Conservation (phyloP, 2,888 invertebrate genomes). For the Leucoma salicis region DNA sequence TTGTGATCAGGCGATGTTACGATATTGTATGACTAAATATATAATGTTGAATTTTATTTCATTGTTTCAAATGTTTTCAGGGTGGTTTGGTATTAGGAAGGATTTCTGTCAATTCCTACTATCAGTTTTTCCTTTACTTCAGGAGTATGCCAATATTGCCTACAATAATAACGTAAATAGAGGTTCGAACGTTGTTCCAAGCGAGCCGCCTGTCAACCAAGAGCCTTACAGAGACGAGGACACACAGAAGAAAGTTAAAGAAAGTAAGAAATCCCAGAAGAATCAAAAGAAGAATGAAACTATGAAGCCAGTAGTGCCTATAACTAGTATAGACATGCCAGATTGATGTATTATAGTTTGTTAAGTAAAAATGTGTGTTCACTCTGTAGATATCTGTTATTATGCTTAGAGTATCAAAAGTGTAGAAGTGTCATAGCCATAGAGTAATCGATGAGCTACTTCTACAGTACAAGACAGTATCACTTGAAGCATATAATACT, state of each 20-base stretch:
- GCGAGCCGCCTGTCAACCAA: conserved; percentile 61
- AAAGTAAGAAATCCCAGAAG: conserved; percentile 84
- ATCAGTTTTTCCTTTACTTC: conserved; percentile 95
- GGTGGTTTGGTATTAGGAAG: conserved; percentile 99
- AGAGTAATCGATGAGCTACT: too few species aligned
- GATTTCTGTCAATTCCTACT: conserved; percentile 98
- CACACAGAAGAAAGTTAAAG: conserved; percentile 73
- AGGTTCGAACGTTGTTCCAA: conserved; percentile 53
- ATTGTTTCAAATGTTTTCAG: conserved; percentile 77
- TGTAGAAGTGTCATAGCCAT: conserved; percentile 20
- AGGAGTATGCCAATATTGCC: conserved; percentile 99
- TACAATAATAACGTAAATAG: conserved; percentile 86
- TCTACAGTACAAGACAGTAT: too few species aligned
- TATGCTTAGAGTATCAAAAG: neutral
- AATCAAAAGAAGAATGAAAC: conserved; percentile 89
- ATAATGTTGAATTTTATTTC: neutral
- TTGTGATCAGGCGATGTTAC: too few species aligned
- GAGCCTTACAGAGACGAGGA: conserved; percentile 76
- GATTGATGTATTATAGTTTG: conserved; percentile 83
- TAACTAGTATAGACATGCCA: conserved; percentile 94
- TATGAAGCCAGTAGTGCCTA: conserved; percentile 93
- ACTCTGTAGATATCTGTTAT: conserved; percentile 46
- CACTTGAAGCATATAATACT: too few species aligned
- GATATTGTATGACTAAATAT: too few species aligned
- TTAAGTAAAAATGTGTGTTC: conserved; percentile 61